Percentiles rank a stretch among this genome's conserved stretches.
phyloP scores from a whole-genome alignment of 2,888 invertebrate genomes.

The Pteria penguin region DNA sequence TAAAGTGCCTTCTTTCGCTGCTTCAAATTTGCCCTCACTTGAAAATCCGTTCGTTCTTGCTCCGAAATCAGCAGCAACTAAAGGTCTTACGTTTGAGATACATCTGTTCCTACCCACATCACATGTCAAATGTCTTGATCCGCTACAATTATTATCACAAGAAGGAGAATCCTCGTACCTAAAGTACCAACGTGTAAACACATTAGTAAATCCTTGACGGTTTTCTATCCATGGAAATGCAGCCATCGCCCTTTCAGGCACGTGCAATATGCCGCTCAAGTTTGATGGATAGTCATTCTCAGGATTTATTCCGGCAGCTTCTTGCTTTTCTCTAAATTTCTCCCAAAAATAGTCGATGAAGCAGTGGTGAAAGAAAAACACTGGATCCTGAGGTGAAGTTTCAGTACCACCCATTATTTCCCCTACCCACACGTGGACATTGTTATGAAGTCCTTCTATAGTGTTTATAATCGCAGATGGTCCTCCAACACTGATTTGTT shows the following conservation, averaged over 20 bases:
- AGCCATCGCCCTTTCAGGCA: constrained; percentile 39
- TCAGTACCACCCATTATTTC: constrained; percentile 73
- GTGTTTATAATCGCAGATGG: constrained; percentile 12
- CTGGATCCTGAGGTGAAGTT: constrained; percentile 76
- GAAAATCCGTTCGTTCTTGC: not conserved
- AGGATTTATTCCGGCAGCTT: constrained; percentile 46
- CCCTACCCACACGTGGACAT: constrained; percentile 74
- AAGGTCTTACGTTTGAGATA: not conserved
- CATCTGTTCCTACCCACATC: not conserved
- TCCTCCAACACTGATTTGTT: not conserved
- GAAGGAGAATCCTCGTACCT: constrained; percentile 49
- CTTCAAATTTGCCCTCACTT: not conserved
- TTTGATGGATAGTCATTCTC: constrained; percentile 48
- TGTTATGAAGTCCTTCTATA: constrained; percentile 50
- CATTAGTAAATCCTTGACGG: constrained; percentile 48
- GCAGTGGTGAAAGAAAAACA: constrained; percentile 77
- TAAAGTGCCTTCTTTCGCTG: not conserved
- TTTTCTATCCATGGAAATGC: constrained; percentile 49
- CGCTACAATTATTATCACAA: constrained; percentile 43
- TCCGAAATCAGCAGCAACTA: not conserved
- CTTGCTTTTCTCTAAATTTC: constrained; percentile 57
- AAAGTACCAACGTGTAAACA: constrained; percentile 33
- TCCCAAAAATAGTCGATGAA: constrained; percentile 79
- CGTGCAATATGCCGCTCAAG: constrained; percentile 40
- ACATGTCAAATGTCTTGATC: constrained; percentile 43